Percentiles rank a stretch among this genome's conserved stretches.
These are phyloP conservation scores for Cryptotis parvus DNA, from an alignment of 2,113 vertebrate genomes.

Conservation along the genomic window DNA sequence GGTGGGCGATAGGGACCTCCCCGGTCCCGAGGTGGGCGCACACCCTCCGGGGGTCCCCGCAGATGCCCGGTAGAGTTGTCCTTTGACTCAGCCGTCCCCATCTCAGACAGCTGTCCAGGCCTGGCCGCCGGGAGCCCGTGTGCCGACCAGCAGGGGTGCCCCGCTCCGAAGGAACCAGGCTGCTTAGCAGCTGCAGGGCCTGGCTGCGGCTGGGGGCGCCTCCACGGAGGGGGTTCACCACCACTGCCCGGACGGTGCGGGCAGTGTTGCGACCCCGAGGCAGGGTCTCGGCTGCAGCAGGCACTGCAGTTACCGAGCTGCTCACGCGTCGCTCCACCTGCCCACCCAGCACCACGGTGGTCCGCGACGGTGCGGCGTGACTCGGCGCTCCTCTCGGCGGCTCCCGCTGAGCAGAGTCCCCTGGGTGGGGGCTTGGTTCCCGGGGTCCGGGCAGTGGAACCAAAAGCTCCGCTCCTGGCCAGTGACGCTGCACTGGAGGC, in stretches of 20 bases:
- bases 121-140: not conserved
- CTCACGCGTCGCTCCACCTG: not conserved
- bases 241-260: conserved; percentile 9
- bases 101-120: conserved; percentile 37
- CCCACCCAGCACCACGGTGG: conserved; percentile 65
- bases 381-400: conserved; percentile 43
- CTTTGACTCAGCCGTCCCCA: not conserved
- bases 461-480: conserved; percentile 63
- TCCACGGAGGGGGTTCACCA: conserved; percentile 41
- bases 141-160: not conserved
- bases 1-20: not conserved
- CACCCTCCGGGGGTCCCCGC: not conserved
- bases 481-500: not conserved
- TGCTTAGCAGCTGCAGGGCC: conserved; percentile 74
- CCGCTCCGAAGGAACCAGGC: conserved; percentile 51
- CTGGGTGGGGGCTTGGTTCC: conserved; percentile 51
- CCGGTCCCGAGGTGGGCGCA: not conserved
- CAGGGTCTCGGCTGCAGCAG: accelerated
- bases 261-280: conserved; percentile 62
- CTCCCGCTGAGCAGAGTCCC: not conserved
- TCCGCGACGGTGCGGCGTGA: conserved; percentile 64
- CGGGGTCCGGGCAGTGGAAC: conserved; percentile 63
- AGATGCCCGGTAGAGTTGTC: not conserved
- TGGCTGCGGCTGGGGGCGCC: conserved; percentile 63
- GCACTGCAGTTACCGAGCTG: conserved; percentile 50